Percentiles rank a stretch among this genome's conserved stretches.
These are phyloP conservation scores for Drosophila pruinosa DNA, from an alignment of 1,140 invertebrate genomes.

Conservation along the genomic window DNA sequence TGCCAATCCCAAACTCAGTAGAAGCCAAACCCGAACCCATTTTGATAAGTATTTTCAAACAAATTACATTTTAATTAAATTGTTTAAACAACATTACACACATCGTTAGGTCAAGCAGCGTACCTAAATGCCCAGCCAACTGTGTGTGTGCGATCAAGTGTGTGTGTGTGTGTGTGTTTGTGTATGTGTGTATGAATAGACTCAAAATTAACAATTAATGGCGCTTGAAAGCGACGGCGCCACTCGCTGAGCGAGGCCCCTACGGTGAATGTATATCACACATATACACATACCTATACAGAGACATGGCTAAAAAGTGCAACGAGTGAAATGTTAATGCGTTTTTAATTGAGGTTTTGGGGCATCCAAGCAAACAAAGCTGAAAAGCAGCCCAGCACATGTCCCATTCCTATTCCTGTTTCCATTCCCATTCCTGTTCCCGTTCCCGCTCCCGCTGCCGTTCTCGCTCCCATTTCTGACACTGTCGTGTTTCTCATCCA, in stretches of 20 bases:
- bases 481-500: background rate
- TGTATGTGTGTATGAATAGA: constrained; percentile 32
- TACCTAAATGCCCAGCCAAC: constrained; percentile 67
- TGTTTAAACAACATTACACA: constrained; percentile 82
- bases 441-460: background rate
- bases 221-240: constrained; percentile 68
- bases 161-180: constrained; percentile 30
- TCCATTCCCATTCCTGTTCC: constrained; percentile 7
- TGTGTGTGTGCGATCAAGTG: constrained; percentile 27
- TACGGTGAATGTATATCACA: constrained; percentile 70
- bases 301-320: constrained; percentile 46
- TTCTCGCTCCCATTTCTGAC: background rate
- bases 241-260: constrained; percentile 59
- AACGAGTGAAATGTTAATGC: constrained; percentile 81
- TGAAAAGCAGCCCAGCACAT: constrained; percentile 16
- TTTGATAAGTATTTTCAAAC: constrained; percentile 81
- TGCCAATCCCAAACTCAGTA: constrained; percentile 2
- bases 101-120: constrained; percentile 80
- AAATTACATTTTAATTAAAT: constrained; percentile 83
- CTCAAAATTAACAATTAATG: constrained; percentile 75
- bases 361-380: constrained; percentile 60
- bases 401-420: constrained; percentile 16
- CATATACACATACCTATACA: constrained; percentile 18
- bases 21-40: constrained; percentile 57
- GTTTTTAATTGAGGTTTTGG: constrained; percentile 82